phyloP scores from a whole-genome alignment of 35 echinoderm and acorn worm genomes.

The Ophiothrix spiculata region DNA sequence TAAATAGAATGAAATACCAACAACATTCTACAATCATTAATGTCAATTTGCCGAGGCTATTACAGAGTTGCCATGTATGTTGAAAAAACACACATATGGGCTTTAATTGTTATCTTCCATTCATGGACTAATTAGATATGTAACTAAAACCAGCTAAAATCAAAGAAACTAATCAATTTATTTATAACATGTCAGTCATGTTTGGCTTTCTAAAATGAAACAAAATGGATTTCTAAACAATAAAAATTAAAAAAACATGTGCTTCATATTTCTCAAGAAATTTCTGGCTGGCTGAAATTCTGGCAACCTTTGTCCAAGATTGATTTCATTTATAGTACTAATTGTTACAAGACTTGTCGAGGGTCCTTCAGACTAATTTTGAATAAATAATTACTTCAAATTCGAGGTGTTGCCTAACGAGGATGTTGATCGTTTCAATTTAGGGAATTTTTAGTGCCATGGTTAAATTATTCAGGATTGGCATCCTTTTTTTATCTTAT shows the following conservation, averaged over 20 bases:
- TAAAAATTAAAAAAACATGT: not conserved
- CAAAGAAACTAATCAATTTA: not conserved
- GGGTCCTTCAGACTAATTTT: slow-evolving; percentile 3
- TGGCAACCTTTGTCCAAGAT: not conserved
- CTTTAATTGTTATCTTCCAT: not conserved
- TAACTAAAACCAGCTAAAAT: not conserved
- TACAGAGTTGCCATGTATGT: not conserved
- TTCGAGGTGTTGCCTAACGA: not conserved
- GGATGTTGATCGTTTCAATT: not conserved
- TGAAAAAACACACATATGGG: not conserved
- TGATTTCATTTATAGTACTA: not conserved
- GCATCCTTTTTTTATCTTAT: not conserved
- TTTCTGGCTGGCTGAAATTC: not conserved
- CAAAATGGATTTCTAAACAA: not conserved
- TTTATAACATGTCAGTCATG: not conserved
- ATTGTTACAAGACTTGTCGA: not conserved
- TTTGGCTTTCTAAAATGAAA: not conserved
- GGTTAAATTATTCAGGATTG: not conserved
- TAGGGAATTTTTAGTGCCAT: not conserved
- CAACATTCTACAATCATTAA: no score
- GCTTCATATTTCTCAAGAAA: not conserved
- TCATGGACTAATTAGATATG: not conserved
- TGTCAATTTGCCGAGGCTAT: not conserved
- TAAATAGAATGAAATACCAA: not conserved
- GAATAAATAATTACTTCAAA: not conserved